Evolutionary conservation across 2,113 vertebrate species (phyloP).

Genomic region (Pitta sordida): DNA sequence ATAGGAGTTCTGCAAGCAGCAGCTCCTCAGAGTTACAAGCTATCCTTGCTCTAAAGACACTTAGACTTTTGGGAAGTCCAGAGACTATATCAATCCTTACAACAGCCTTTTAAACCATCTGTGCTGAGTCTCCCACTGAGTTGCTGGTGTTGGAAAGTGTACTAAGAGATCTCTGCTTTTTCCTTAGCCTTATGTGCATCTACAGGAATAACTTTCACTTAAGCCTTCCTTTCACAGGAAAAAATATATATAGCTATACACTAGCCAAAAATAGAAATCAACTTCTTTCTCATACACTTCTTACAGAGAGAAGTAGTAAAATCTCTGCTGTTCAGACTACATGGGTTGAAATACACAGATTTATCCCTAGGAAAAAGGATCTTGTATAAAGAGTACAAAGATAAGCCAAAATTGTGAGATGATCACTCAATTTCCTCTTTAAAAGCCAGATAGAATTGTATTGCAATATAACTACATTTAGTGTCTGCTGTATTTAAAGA

Average conservation of each 20-base stretch:
- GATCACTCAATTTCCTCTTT: not conserved
- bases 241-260: not conserved
- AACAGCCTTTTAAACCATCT: conserved; percentile 32
- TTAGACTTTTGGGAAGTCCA: not conserved
- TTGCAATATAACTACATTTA: not conserved
- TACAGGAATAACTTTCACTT: not conserved
- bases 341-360: not conserved
- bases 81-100: not conserved
- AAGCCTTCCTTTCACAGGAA: not conserved
- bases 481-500: not conserved
- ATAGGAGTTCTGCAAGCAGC: not conserved
- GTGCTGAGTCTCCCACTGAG: not conserved
- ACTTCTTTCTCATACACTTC: not conserved
- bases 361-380: not conserved
- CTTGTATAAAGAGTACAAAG: not conserved
- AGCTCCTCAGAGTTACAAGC: not conserved
- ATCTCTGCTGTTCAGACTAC: not conserved
- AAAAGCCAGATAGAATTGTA: not conserved
- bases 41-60: not conserved
- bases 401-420: not conserved
- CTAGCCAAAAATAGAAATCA: not conserved
- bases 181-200: not conserved
- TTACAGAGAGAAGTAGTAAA: not conserved
- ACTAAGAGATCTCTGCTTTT: not conserved
- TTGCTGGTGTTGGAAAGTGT: not conserved